Evolutionary conservation across 2,888 invertebrate species (phyloP), one percentile per base, ranked within the genome.

Genomic region (Eupithecia insigniata): DNA sequence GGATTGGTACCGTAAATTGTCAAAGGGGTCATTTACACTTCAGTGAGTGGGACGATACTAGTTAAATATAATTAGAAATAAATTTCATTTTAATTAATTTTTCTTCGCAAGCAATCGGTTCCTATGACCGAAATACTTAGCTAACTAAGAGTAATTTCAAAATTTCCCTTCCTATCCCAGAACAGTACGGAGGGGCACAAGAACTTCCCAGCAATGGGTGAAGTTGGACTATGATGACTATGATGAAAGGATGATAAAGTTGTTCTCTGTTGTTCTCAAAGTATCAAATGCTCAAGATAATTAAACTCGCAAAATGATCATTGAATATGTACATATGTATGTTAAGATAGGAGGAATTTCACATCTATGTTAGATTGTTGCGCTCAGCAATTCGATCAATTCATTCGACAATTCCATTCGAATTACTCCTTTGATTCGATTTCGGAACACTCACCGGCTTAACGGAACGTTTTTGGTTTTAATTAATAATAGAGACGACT

Each of bases 371-470:
- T 55, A 55, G 55, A 12, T 22, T 60, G 16, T 18, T 30, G 16
- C 61, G 61, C 7, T 36, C 60, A 18, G 51, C 79, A 75, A 81
- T 81, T 83, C 82, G 80, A 82, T 81, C 81, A 83, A 83, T 83
- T 82, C 82, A 84, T 84, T 83, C 81, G 76, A 72, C 83, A 82
- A 86, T 90, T 91, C 89, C 90, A 87, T 88, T 86, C 86, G 89
- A 91, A 88, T 90, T 85, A 87, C 84, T 89, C 88, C 88, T 91
- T 91, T 92, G 89, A 91, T 90, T 90, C 89, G 84, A 89, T 90
- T 89, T 84, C 79, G 84, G 83, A 84, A 82, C 86, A 85, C 84
- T 87, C 84, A 81, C 83, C 79, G 85, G 89, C 84, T 90, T 88
- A 89, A 88, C 83, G 83, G 80, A 83, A 83, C 86, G 84, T 85